Percentiles rank a stretch among this genome's conserved stretches.
phyloP scores from a whole-genome alignment of 2,113 vertebrate species.

The Serinus canaria region DNA sequence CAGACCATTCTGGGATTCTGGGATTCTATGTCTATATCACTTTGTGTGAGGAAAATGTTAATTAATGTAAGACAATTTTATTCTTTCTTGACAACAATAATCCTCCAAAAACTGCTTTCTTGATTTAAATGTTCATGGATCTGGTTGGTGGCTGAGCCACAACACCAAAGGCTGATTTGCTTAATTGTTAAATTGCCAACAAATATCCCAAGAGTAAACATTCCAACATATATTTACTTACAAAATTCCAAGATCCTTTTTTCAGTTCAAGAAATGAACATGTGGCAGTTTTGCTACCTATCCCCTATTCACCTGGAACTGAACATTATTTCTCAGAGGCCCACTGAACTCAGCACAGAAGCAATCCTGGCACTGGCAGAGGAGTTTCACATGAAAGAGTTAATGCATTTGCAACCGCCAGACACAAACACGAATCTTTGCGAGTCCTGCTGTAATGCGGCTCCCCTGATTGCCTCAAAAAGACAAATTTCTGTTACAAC shows the following conservation, averaged over 20 bases:
- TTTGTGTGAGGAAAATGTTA: not conserved
- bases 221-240: not conserved
- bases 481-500: slow-evolving; percentile 55
- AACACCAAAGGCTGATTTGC: not conserved
- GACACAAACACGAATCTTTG: slow-evolving; percentile 19
- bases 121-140: not conserved
- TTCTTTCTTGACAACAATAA: not conserved
- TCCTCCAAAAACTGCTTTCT: not conserved
- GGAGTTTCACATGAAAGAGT: slow-evolving; percentile 14
- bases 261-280: not conserved
- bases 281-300: not conserved
- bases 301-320: not conserved
- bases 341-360: not conserved
- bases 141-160: not conserved
- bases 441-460: slow-evolving; percentile 57
- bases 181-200: not conserved
- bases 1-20: not conserved
- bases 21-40: not conserved
- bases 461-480: slow-evolving; percentile 63
- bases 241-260: not conserved
- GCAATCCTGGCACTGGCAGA: not conserved
- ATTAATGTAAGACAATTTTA: not conserved
- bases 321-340: not conserved
- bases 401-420: slow-evolving; percentile 5
- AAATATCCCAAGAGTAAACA: not conserved